Evolutionary conservation across 2,888 invertebrate genomes (phyloP).

Genomic region (Barypeithes pellucidus): DNA sequence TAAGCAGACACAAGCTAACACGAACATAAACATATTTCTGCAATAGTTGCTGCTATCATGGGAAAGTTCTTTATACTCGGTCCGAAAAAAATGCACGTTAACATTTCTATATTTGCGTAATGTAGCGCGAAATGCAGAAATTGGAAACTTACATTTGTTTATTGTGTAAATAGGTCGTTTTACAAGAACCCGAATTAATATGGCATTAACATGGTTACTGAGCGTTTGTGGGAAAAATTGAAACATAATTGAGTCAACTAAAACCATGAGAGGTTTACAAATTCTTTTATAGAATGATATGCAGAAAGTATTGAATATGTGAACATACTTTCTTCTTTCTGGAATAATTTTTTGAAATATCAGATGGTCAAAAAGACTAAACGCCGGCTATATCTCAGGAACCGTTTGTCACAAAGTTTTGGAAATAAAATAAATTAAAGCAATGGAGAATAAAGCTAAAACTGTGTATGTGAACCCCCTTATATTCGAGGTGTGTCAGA

Average conservation of each 20-base stretch:
- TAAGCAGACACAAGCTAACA: slow-evolving; percentile 17
- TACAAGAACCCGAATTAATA: slow-evolving; percentile 17
- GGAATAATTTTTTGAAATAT: not conserved
- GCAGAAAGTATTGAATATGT: not conserved
- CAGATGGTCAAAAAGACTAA: too few relatives aligned
- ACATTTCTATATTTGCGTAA: slow-evolving; percentile 27
- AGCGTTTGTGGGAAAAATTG: slow-evolving; percentile 12
- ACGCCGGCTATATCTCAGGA: too few relatives aligned
- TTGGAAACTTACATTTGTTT: slow-evolving; percentile 42
- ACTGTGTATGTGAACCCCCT: too few relatives aligned
- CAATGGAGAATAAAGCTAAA: too few relatives aligned
- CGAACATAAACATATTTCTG: slow-evolving; percentile 24
- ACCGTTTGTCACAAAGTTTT: too few relatives aligned
- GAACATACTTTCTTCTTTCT: not conserved
- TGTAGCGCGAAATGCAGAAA: slow-evolving; percentile 33
- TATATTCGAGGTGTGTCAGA: too few relatives aligned
- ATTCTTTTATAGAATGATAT: slow-evolving; percentile 2
- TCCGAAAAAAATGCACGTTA: slow-evolving; percentile 32
- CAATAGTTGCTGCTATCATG: slow-evolving; percentile 19
- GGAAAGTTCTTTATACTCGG: slow-evolving; percentile 27
- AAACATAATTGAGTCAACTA: slow-evolving; percentile 10
- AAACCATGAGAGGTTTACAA: slow-evolving; percentile 16
- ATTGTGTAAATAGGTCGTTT: slow-evolving; percentile 38
- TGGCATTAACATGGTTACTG: slow-evolving; percentile 6
- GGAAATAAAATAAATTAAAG: too few relatives aligned